These are phyloP conservation scores for Thinocorus orbignyianus DNA, from an alignment of 2,113 vertebrate species.

Conservation along the genomic window DNA sequence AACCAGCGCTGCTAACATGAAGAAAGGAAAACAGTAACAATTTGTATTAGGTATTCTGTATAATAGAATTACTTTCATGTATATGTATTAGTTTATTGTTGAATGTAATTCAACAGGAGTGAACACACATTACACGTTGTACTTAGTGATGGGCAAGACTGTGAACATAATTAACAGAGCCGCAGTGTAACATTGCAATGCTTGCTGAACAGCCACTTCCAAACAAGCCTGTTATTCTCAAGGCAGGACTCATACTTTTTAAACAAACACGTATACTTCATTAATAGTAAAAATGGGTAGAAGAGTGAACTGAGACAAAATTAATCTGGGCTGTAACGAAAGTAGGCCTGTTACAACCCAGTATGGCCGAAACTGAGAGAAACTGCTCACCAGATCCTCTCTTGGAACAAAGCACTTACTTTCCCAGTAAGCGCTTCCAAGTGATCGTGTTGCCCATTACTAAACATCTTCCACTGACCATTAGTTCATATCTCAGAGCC, in stretches of 20 bases:
- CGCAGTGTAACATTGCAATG: not conserved
- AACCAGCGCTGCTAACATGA: not conserved
- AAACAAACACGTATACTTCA: not conserved
- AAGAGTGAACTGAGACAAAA: not conserved
- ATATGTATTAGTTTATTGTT: not conserved
- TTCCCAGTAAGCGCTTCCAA: not conserved
- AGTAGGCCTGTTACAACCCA: not conserved
- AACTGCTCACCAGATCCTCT: not conserved
- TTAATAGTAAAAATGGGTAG: not conserved
- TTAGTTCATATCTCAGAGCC: slow-evolving; percentile 53
- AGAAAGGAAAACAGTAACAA: not conserved
- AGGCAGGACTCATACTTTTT: not conserved
- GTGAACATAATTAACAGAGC: not conserved
- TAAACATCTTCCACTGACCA: slow-evolving; percentile 32
- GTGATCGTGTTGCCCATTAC: slow-evolving; percentile 62
- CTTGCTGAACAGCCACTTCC: not conserved
- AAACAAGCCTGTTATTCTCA: not conserved
- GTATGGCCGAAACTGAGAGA: not conserved
- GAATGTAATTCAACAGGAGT: slow-evolving; percentile 10
- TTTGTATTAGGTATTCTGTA: not conserved
- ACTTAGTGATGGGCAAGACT: slow-evolving; percentile 75
- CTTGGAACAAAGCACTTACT: not conserved
- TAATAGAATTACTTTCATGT: not conserved
- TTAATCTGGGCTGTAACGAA: not conserved
- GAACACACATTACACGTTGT: not conserved